Evolutionary conservation across 2,888 invertebrate genomes (phyloP), one percentile per base, ranked within the genome.

Genomic region (Chrysodeixis includens): DNA sequence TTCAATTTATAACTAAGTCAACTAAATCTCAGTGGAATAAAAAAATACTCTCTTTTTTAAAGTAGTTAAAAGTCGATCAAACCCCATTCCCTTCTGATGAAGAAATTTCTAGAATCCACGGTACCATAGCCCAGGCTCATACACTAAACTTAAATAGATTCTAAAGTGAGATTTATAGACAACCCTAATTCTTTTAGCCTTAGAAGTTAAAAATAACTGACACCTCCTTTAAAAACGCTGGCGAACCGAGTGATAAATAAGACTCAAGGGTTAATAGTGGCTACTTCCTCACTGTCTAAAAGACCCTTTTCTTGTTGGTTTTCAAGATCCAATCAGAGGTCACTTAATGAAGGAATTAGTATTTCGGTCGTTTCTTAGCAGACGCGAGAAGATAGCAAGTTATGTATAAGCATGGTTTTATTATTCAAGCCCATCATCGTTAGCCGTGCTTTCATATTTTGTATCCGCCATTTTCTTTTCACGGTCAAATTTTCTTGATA

Each of bases 311-410:
- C 10, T 49, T 18, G 20, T 40, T 40, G 40, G 40, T 40, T 40
- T 40, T 35, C n/a, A 35, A 35, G 40, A 40, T 40, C 40, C 40
- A 40, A 49, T 20, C 46, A 49, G 46, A 49, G 46, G 46, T 49
- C 18, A 49, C 0, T 49, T 49, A 46, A 46, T 18, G 18, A 46
- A 18, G 16, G 46, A 49, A 49, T 49, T 20, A 49, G 46, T 18
- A 20, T 18, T 20, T 1, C 20, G 20, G 46, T 49, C 20, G 10
- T 40, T n/a, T 40, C 40, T 40, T 40, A 20, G 20, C 8, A 18
- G 20, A 49, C 7, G n/a, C 14, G 14, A 40, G 26, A 35, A 35
- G 35, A 35, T 35, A 35, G 14, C 35, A 35, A 10, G 35, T 35
- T 10, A 14, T 14, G 12, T 35, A 12, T 35, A 26, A 40, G 40